Percentiles rank a stretch among this genome's conserved stretches.
These are phyloP conservation scores for Lycophotia porphyrea DNA, from an alignment of 2,888 invertebrate species.

Conservation along the genomic window DNA sequence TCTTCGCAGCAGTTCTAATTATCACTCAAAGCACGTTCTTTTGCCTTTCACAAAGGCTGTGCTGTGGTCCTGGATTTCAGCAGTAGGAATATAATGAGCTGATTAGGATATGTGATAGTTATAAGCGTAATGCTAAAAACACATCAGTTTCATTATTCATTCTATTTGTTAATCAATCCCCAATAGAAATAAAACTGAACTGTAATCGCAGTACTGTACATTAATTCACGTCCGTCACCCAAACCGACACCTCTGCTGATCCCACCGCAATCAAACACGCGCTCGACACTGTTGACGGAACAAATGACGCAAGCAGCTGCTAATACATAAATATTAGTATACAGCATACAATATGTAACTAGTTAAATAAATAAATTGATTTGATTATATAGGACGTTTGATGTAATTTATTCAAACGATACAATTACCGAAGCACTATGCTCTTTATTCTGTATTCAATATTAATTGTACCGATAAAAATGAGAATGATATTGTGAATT, in stretches of 20 bases:
- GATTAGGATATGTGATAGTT: neutral
- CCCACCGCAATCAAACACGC: slow-evolving; percentile 36
- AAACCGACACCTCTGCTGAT: slow-evolving; percentile 16
- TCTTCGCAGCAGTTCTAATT: neutral
- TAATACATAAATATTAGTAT: slow-evolving; percentile 36
- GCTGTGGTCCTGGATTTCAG: neutral
- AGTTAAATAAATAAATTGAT: slow-evolving; percentile 9
- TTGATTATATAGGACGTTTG: slow-evolving; percentile 9
- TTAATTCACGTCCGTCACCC: slow-evolving; percentile 25
- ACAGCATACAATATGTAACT: slow-evolving; percentile 41
- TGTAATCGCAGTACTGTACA: slow-evolving; percentile 25
- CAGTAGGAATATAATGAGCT: neutral
- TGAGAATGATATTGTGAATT: slow-evolving; percentile 41
- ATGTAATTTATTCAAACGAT: slow-evolving; percentile 3
- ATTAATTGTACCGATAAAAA: slow-evolving; percentile 44
- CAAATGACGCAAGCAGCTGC: slow-evolving; percentile 29
- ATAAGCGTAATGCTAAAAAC: neutral
- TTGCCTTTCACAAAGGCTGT: neutral
- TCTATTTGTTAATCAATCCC: slow-evolving; percentile 15
- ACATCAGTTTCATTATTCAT: slow-evolving; percentile 6
- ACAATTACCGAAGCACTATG: slow-evolving; percentile 21
- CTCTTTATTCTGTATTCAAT: slow-evolving; percentile 19
- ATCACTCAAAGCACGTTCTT: neutral
- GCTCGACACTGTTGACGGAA: slow-evolving; percentile 12
- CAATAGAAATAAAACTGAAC: slow-evolving; percentile 12